Conservation (phyloP, 2,797 vertebrate species). For the Chloroceryle inda region DNA sequence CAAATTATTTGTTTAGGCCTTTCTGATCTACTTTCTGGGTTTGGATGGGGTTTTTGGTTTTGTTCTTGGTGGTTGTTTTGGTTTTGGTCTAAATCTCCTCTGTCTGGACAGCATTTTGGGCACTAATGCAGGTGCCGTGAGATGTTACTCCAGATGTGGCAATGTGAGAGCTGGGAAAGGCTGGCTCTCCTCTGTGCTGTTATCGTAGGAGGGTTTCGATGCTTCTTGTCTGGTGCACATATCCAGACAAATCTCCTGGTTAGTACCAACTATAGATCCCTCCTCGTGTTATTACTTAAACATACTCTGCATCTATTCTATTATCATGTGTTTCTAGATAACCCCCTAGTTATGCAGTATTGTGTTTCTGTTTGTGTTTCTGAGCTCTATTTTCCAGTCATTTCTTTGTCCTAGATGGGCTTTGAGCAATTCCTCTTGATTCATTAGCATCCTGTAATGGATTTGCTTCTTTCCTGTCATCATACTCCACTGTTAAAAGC, state of each 20-base stretch:
- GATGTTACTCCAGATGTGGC: background rate
- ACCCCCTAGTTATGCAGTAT: background rate
- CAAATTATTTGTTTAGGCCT: background rate
- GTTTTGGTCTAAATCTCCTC: background rate
- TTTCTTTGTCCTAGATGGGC: background rate
- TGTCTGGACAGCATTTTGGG: background rate
- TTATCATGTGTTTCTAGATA: background rate
- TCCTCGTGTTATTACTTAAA: background rate
- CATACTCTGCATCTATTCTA: background rate
- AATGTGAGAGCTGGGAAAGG: background rate
- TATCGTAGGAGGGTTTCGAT: background rate
- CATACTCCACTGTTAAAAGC: background rate
- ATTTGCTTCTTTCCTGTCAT: background rate
- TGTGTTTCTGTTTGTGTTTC: background rate
- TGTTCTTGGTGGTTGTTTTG: too few relatives aligned
- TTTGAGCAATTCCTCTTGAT: background rate
- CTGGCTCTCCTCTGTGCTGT: background rate
- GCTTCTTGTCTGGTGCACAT: background rate
- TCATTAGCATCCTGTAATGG: background rate
- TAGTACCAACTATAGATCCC: background rate
- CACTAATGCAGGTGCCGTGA: accelerated
- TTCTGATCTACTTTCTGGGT: background rate
- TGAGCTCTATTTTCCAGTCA: background rate
- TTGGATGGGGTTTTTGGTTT: too few relatives aligned
- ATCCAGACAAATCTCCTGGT: background rate